These are phyloP conservation scores for Lepidonotus clava DNA, from an alignment of 2,888 invertebrate genomes.

Conservation along the genomic window DNA sequence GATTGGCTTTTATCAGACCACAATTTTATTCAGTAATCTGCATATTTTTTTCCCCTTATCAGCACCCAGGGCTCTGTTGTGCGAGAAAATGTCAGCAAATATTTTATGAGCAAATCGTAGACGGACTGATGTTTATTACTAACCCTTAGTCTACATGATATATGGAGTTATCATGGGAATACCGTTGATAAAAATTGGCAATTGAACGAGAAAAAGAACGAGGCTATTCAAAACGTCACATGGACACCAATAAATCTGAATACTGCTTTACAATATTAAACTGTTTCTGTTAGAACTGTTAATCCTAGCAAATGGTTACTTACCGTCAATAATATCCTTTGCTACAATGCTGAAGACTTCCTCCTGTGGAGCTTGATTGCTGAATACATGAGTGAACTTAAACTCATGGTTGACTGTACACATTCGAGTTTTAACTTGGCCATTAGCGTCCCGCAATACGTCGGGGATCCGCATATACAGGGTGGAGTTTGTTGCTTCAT, in stretches of 20 bases:
- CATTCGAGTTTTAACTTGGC: slow-evolving; percentile 61
- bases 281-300: too few relatives aligned
- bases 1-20: background rate
- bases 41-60: too few relatives aligned
- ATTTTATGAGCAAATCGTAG: too few relatives aligned
- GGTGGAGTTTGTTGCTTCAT: slow-evolving; percentile 66
- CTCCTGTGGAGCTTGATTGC: slow-evolving; percentile 69
- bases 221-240: too few relatives aligned
- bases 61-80: too few relatives aligned
- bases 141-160: too few relatives aligned
- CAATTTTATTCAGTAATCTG: too few relatives aligned
- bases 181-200: too few relatives aligned
- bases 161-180: too few relatives aligned
- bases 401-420: slow-evolving; percentile 73
- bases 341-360: slow-evolving; percentile 74
- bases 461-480: slow-evolving; percentile 71
- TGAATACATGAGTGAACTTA: slow-evolving; percentile 73
- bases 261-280: background rate
- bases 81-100: too few relatives aligned
- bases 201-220: too few relatives aligned
- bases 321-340: slow-evolving; percentile 74
- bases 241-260: background rate
- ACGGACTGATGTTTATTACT: too few relatives aligned
- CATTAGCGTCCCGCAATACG: slow-evolving; percentile 66
- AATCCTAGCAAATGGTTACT: slow-evolving; percentile 13